Evolutionary conservation across 1,140 invertebrate genomes (phyloP), one percentile per base, ranked within the genome.

Genomic region (Hypothenemus hampei): DNA sequence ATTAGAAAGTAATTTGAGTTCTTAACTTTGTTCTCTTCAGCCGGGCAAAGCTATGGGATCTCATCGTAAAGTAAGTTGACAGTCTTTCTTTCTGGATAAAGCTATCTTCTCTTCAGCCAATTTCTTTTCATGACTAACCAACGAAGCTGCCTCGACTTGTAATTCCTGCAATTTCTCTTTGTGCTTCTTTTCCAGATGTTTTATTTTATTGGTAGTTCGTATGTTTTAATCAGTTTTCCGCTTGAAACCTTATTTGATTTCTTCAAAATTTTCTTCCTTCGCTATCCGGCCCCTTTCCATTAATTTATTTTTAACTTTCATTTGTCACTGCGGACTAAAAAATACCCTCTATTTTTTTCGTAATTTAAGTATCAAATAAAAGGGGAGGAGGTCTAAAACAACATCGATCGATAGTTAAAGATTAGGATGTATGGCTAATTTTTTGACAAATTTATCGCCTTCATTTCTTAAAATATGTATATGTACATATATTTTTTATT

Each of bases 201-300:
- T 58, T 4, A 58, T 48, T 22, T 55, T 47, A 2, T 46, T 15
- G 1, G 48, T 44, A 5, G 58, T 13, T 39, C 54, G 41, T 37
- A 48, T 49, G 22, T 59, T 50, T 13, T 59, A 46, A 22, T 52
- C 44, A 18, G 47, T 51, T 26, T 33, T 45, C 3, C 57, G 48
- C n/a, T 58, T 44, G n/a, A 50, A 37, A 13, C 11, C 50, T 44
- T 31, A 65, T 19, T 56, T 59, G 24, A 63, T 65, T 43, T 70
- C 43, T 15, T 65, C 64, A 1, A 76, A 23, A 1, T 62, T 59
- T 31, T 69, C 68, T 45, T 77, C 73, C 19, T 64, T 67, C 35
- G 77, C 74, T 10, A 65, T 11, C 0, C 76, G 53, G 3, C 55
- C 55, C 4, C 73, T 56, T 26, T 56, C 44, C 35, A 49, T 20